phyloP scores from a whole-genome alignment of 2,113 vertebrate species.

The Camelus bactrianus region DNA sequence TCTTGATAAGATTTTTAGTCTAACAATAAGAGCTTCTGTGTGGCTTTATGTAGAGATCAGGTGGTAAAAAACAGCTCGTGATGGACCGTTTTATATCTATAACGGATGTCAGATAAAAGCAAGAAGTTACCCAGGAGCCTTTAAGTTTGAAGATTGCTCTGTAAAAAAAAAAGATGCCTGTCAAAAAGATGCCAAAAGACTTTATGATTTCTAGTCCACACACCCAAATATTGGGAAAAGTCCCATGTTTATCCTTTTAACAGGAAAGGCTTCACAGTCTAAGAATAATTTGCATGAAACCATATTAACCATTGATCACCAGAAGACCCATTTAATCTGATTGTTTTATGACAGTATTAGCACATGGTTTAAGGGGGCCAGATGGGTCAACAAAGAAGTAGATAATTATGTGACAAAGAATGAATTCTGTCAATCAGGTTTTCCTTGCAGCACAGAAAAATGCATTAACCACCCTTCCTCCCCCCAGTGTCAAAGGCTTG shows the following conservation, averaged over 20 bases:
- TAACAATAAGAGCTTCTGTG: constrained; percentile 26
- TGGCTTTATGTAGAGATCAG: constrained; percentile 28
- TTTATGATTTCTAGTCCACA: constrained; percentile 8
- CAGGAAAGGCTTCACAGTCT: constrained; percentile 8
- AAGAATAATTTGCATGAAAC: constrained; percentile 72
- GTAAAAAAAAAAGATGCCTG: constrained; percentile 48
- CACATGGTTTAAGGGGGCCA: constrained; percentile 66
- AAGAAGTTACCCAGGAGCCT: not conserved
- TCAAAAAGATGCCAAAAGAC: constrained; percentile 60
- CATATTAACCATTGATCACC: constrained; percentile 72
- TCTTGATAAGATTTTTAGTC: constrained; percentile 28
- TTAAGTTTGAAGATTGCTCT: constrained; percentile 63
- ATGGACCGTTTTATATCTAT: not conserved
- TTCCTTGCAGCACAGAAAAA: constrained; percentile 57
- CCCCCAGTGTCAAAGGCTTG: constrained; percentile 37
- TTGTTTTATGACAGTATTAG: constrained; percentile 73
- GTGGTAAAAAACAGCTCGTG: not conserved
- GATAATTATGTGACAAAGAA: constrained; percentile 67
- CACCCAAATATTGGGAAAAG: constrained; percentile 62
- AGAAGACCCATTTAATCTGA: constrained; percentile 71
- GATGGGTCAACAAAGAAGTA: constrained; percentile 74
- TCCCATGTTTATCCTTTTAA: constrained; percentile 62
- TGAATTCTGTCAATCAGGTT: constrained; percentile 41
- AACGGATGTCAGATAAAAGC: constrained; percentile 47
- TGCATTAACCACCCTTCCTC: constrained; percentile 40